These are phyloP conservation scores for Epinephelus cyanopodus DNA, from an alignment of 2,113 vertebrate species.

Conservation along the genomic window DNA sequence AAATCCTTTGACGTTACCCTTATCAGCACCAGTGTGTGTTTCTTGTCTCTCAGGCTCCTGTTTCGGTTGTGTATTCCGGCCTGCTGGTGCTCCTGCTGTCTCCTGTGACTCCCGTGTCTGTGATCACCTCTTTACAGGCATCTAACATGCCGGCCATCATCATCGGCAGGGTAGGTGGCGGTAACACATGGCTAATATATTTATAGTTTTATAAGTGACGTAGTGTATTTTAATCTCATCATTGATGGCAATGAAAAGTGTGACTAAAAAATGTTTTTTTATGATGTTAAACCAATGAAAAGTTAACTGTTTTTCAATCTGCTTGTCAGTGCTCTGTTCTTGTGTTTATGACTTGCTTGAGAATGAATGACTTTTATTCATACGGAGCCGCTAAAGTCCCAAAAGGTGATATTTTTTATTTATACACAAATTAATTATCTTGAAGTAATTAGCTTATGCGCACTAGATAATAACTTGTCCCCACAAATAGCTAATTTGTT, in stretches of 20 bases:
- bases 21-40: not conserved
- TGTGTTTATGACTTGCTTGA: not conserved
- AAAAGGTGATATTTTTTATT: no score
- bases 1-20: not conserved
- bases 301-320: not conserved
- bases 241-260: not conserved
- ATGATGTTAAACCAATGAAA: not conserved
- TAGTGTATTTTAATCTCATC: no score
- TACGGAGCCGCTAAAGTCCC: no score
- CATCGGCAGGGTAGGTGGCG: conserved; percentile 82
- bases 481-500: no score
- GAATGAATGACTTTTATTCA: not conserved
- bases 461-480: no score
- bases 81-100: conserved; percentile 83
- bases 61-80: conserved; percentile 75
- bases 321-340: not conserved
- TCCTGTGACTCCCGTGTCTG: conserved; percentile 77
- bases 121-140: conserved; percentile 88
- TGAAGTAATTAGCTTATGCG: no score
- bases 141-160: conserved; percentile 90
- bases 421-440: no score
- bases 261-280: not conserved
- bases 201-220: not conserved
- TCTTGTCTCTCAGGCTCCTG: conserved; percentile 70
- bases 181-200: not conserved